Base-by-base conservation (phyloP, 2,113 vertebrate species). In the Zapornia atra region DNA sequence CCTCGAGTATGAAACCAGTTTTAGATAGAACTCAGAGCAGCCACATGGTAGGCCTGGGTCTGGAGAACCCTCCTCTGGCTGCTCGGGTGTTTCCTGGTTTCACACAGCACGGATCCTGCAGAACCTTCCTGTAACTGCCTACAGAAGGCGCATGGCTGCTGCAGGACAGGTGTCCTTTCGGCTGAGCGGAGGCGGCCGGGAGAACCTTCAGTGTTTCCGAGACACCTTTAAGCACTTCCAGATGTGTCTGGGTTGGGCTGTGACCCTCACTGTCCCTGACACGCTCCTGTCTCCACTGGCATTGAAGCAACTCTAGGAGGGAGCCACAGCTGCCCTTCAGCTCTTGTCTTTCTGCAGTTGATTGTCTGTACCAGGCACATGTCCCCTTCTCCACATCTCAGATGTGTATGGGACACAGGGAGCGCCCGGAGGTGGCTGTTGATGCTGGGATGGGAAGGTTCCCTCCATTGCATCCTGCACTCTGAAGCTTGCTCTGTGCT, bases 181-280 rank as follows among this genome's bases (percentile, higher is more conserved):
- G 7, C 28, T 16, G 40, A 57, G 9, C 25, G 20, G 31, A 2
- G 20, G 6, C 0, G 1, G 40, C 80, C 51, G 28, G 12, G 9
- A 11, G 38, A 61, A 5, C 40, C 2, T 0, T 29, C 44, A 13
- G 1, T 1, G 2, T 24, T 75, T 36, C 51, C 0, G 2, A 29
- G 60, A 20, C 6, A 59, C 68, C 10, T 5, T 6, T 65, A 12
- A 71, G 71, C 66, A 10, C 29, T 72, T 59, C 15, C 24, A 31
- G 36, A 36, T 0, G 2, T 19, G 34, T 61, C 46, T 21, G 65
- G 60, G 36, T 16, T 54, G 38, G 31, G 22, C 77, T 79, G 17
- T 16, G 31, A 70, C 24, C 19, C 25, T 53, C 40, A 51, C 0
- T 12, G 17, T 42, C 29, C 69, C 10, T 2, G n/a, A 12, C 5